phyloP scores from a whole-genome alignment of 2,797 vertebrate genomes.

The Dallia pectoralis region DNA sequence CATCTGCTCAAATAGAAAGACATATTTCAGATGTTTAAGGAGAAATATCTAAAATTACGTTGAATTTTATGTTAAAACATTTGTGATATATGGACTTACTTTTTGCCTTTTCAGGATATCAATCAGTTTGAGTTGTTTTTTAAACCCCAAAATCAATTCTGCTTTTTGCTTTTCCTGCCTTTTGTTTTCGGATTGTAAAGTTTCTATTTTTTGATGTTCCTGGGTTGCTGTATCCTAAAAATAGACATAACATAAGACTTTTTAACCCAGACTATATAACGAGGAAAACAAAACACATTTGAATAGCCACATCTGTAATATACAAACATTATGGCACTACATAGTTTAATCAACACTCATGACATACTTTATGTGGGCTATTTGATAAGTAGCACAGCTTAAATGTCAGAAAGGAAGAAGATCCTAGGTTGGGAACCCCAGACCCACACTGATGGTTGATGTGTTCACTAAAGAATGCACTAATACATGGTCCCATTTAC shows the following conservation, averaged over 20 bases:
- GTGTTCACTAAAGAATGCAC: neutral
- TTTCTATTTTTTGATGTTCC: constrained; percentile 84
- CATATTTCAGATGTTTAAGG: neutral
- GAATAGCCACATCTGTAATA: neutral
- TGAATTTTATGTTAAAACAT: neutral
- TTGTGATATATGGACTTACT: constrained; percentile 62
- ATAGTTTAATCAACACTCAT: neutral
- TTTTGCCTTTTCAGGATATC: constrained; percentile 96
- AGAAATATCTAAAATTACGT: neutral
- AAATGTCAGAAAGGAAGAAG: no score
- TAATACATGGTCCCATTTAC: constrained; percentile 57
- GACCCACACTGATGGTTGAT: neutral
- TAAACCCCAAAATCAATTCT: constrained; percentile 88
- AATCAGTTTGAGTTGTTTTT: constrained; percentile 94
- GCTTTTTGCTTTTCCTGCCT: constrained; percentile 91
- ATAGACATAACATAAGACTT: neutral
- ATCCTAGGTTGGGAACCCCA: no score
- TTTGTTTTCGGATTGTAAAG: constrained; percentile 86
- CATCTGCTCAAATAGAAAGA: constrained; percentile 75
- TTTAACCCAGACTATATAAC: neutral
- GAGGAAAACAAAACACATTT: neutral
- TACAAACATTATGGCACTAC: neutral
- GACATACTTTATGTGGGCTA: no score
- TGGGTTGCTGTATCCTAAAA: constrained; percentile 80
- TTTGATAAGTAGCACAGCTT: no score